A percentile compares a stretch with the other conserved stretches of the same genome.
Evolutionary conservation across 1,140 invertebrate genomes (phyloP).

Genomic region (Copidosoma floridanum): DNA sequence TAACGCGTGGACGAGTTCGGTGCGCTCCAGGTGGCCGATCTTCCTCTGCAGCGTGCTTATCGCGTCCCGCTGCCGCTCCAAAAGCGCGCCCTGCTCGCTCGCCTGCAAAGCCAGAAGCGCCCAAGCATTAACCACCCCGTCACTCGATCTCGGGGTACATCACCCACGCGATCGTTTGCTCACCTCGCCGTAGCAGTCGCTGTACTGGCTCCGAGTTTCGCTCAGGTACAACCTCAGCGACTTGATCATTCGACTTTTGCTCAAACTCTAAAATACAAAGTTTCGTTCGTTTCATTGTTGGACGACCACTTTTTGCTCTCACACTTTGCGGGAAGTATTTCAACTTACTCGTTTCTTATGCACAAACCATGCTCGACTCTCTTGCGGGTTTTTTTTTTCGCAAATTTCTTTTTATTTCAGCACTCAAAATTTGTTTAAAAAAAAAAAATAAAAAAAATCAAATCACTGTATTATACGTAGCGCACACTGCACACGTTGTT

Average conservation of each 20-base stretch:
- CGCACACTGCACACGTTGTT: constrained; percentile 13
- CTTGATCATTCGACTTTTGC: constrained; percentile 42
- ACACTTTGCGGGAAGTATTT: too few relatives aligned
- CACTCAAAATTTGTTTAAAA: constrained; percentile 20
- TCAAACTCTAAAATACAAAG: constrained; percentile 32
- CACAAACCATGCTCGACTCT: constrained; percentile 10
- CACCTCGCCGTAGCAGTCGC: constrained; percentile 50
- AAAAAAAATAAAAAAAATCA: neutral
- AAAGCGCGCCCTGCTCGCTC: constrained; percentile 43
- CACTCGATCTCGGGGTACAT: too few relatives aligned
- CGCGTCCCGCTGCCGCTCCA: constrained; percentile 46
- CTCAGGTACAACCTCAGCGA: constrained; percentile 38
- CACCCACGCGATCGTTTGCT: too few relatives aligned
- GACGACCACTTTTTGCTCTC: too few relatives aligned
- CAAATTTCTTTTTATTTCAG: too few relatives aligned
- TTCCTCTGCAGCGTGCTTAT: constrained; percentile 41
- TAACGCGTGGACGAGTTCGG: constrained; percentile 35
- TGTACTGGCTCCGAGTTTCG: constrained; percentile 49
- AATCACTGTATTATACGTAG: too few relatives aligned
- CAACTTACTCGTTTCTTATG: constrained; percentile 13
- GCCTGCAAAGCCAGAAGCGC: constrained; percentile 42
- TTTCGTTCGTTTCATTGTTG: neutral
- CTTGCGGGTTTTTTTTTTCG: too few relatives aligned
- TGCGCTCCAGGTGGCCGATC: constrained; percentile 37
- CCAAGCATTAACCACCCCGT: too few relatives aligned